Percentiles rank a stretch among this genome's conserved stretches.
These are phyloP conservation scores for Smutsia temminckii DNA, from an alignment of 2,797 vertebrate species.

Conservation along the genomic window DNA sequence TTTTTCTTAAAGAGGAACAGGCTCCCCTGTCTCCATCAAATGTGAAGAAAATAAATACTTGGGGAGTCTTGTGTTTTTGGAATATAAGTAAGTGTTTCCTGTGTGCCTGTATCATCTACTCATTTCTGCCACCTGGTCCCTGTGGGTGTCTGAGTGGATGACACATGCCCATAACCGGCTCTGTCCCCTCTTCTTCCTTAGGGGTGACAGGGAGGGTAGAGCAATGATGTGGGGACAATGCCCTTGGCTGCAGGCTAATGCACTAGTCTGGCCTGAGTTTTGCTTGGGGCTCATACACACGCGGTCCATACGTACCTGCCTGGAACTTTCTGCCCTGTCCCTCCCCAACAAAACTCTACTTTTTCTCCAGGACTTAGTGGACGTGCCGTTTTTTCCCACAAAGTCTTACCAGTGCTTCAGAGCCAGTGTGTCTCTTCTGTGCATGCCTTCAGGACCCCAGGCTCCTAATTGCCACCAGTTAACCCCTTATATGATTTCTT, in stretches of 20 bases:
- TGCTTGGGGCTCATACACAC: fast-evolving
- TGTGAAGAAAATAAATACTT: neutral
- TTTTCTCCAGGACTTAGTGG: neutral
- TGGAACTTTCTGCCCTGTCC: neutral
- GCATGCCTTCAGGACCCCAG: fast-evolving
- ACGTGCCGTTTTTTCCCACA: fast-evolving
- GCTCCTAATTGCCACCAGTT: fast-evolving
- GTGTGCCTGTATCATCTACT: neutral
- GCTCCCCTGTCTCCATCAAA: neutral
- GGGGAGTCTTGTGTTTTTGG: neutral
- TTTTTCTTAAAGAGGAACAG: neutral
- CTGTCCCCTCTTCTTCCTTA: neutral
- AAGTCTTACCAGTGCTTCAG: neutral
- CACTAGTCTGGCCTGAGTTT: fast-evolving
- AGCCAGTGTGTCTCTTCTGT: neutral
- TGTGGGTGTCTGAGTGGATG: fast-evolving
- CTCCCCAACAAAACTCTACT: neutral
- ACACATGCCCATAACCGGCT: neutral
- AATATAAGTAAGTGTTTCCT: neutral
- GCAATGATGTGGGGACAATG: fast-evolving
- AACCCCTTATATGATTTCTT: neutral
- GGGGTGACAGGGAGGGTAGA: neutral
- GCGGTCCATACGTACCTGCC: neutral
- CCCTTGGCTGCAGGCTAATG: neutral
- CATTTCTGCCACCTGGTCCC: neutral